These are phyloP conservation scores for Dromiciops gliroides DNA, from an alignment of 2,113 vertebrate species.

Conservation along the genomic window DNA sequence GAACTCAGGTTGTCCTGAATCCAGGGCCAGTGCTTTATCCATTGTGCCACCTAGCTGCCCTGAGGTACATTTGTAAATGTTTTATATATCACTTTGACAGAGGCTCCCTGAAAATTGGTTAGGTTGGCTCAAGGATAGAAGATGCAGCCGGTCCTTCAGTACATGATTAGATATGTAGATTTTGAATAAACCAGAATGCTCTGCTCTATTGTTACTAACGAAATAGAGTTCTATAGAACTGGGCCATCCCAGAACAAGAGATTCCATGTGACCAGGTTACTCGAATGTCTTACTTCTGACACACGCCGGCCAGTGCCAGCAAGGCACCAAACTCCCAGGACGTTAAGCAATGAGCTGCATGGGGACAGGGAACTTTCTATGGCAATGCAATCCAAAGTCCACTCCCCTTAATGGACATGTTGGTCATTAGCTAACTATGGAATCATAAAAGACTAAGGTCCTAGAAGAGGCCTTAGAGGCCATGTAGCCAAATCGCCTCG, in stretches of 20 bases:
- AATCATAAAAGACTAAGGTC: not conserved
- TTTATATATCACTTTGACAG: conserved; percentile 32
- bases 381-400: not conserved
- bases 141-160: conserved; percentile 41
- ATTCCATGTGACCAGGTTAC: conserved; percentile 3
- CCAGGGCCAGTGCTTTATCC: too few species aligned
- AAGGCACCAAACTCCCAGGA: not conserved
- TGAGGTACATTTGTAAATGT: conserved; percentile 54
- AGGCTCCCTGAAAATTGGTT: conserved; percentile 8
- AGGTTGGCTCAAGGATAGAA: conserved; percentile 56
- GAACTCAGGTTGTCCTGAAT: too few species aligned
- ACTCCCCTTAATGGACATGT: not conserved
- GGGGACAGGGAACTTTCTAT: not conserved
- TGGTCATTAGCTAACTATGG: not conserved
- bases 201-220: conserved; percentile 51
- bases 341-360: not conserved
- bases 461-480: not conserved
- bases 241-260: not conserved
- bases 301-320: not conserved
- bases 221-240: conserved; percentile 44
- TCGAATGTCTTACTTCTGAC: not conserved
- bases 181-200: conserved; percentile 69
- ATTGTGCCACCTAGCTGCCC: too few species aligned
- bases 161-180: conserved; percentile 66
- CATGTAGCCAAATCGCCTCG: not conserved